A percentile compares a stretch with the other conserved stretches of the same genome.
Evolutionary conservation across 1,140 invertebrate species (phyloP).

Genomic region (Caligus rogercresseyi): DNA sequence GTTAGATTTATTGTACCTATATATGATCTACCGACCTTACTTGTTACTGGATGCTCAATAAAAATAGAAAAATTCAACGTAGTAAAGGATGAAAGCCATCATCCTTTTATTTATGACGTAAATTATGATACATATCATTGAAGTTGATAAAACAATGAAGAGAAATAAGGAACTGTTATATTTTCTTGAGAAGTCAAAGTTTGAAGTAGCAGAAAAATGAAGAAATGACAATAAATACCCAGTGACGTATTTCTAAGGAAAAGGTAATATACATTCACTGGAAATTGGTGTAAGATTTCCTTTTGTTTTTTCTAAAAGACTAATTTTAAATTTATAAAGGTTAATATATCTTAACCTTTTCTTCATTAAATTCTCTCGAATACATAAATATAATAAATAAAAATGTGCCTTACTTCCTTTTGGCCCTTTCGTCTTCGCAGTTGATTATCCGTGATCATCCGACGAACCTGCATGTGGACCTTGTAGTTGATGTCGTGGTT

Average conservation of each 20-base stretch:
- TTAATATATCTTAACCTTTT: slow-evolving; percentile 15
- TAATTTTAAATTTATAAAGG: slow-evolving; percentile 12
- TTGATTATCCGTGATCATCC: slow-evolving; percentile 54
- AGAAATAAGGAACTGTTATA: too few relatives aligned
- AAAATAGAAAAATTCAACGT: too few relatives aligned
- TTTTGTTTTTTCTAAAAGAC: not conserved
- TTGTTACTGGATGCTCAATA: too few relatives aligned
- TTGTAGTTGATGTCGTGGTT: slow-evolving; percentile 62
- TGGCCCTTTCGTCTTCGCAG: slow-evolving; percentile 44
- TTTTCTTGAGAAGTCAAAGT: too few relatives aligned
- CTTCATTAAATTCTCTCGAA: slow-evolving; percentile 22
- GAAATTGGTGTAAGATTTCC: not conserved
- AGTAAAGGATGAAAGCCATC: too few relatives aligned
- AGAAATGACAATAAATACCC: too few relatives aligned
- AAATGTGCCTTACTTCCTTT: slow-evolving; percentile 62
- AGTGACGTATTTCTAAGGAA: not conserved
- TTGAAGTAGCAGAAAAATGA: too few relatives aligned
- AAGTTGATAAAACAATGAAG: too few relatives aligned
- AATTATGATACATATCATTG: too few relatives aligned
- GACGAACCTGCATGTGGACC: slow-evolving; percentile 72
- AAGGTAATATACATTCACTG: not conserved
- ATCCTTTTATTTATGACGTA: too few relatives aligned
- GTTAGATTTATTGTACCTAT: not conserved
- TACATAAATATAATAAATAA: too few relatives aligned
- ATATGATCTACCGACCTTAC: not conserved